Percentiles rank a stretch among this genome's conserved stretches.
These are phyloP conservation scores for Drosophila nebulosa DNA, from an alignment of 1,140 invertebrate genomes.

Conservation along the genomic window DNA sequence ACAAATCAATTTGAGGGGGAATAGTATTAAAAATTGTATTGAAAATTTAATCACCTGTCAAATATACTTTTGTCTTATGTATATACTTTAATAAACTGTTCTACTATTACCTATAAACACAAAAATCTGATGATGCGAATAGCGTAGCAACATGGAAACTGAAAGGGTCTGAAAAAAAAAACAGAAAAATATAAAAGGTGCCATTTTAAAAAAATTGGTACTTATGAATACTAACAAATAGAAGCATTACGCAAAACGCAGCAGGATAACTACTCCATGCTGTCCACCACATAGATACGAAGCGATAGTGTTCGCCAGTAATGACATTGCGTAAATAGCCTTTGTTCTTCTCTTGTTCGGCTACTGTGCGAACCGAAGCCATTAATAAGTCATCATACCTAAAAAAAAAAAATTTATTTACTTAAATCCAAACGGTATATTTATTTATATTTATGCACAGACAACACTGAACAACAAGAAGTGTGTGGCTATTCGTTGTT, in stretches of 20 bases:
- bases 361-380: conserved; percentile 96
- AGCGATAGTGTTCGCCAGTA: conserved; percentile 99
- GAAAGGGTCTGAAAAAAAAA: conserved; percentile 93
- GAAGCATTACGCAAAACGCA: conserved; percentile 97
- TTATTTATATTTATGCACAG: too few species aligned
- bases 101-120: conserved; percentile 95
- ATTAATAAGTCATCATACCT: conserved; percentile 97
- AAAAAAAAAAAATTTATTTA: neutral
- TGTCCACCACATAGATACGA: conserved; percentile 99
- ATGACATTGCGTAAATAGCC: conserved; percentile 97
- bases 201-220: neutral
- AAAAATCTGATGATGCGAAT: conserved; percentile 99
- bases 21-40: too few species aligned
- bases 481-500: too few species aligned
- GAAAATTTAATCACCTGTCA: too few species aligned
- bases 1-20: too few species aligned
- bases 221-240: conserved; percentile 93
- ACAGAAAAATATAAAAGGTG: neutral
- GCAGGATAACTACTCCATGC: conserved; percentile 95
- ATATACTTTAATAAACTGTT: neutral
- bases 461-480: too few species aligned
- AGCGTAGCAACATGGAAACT: conserved; percentile 97
- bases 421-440: neutral
- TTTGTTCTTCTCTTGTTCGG: conserved; percentile 98
- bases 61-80: too few species aligned